Evolutionary conservation across 2,113 vertebrate species (phyloP), one percentile per base, ranked within the genome.

Genomic region (Anhinga anhinga): DNA sequence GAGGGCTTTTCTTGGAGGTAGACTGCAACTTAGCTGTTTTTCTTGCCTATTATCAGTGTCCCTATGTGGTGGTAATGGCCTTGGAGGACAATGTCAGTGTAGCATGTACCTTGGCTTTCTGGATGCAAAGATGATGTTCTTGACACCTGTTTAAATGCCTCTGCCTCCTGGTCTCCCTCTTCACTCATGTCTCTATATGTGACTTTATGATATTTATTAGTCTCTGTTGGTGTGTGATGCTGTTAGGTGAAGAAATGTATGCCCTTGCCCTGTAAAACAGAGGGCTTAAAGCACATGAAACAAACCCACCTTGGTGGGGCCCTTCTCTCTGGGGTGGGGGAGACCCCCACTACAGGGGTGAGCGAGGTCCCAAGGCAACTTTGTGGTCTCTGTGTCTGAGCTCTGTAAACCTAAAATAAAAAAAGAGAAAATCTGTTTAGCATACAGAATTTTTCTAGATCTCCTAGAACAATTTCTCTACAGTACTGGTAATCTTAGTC

Each of bases 121-220:
- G 81, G 45, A 19, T 78, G 55, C 22, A 70, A 9, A 70, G 59
- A 5, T 44, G 25, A 42, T 71, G 42, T 2, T 86, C 52, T 45
- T 26, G 45, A 23, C 5, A 8, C 7, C 4, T 22, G 27, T 36
- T 72, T 9, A 15, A 5, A 1, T 4, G 7, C 6, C 13, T 49
- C 36, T 94, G 72, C 38, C 61, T 86, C 63, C 25, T 36, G 13
- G 73, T 11, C 11, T 44, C 44, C 29, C 32, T 29, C 23, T 44
- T 56, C 32, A 47, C 47, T 84, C 0, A 0, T 1, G 0, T 44
- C 44, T 61, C 56, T 74, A 0, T 19, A 5, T 6, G 42, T 38
- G 66, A 18, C 53, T 52, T 23, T 10, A 50, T 16, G 74, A 2
- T 72, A 13, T 82, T 82, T 71, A 36, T 36, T 34, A 40, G 34